A percentile compares a stretch with the other conserved stretches of the same genome.
These are phyloP conservation scores for Coregonus sp. DNA, from an alignment of 2,797 vertebrate species.

Conservation along the genomic window DNA sequence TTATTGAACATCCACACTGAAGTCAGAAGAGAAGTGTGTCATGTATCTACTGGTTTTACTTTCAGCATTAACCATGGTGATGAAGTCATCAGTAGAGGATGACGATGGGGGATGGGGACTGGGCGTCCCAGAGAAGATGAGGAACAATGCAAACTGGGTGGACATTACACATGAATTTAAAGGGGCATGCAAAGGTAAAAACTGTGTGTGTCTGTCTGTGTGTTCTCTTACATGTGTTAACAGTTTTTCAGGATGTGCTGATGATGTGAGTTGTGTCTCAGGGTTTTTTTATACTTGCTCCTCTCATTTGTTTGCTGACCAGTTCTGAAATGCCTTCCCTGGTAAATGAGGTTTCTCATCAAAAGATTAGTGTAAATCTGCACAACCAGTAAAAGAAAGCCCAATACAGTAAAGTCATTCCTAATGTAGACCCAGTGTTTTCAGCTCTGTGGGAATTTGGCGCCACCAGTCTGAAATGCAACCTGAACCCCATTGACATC, in stretches of 20 bases:
- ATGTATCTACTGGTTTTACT: not conserved
- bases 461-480: not conserved
- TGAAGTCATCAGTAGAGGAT: constrained; percentile 93
- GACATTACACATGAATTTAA: constrained; percentile 96
- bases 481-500: not conserved
- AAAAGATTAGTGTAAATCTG: not conserved
- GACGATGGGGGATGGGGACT: constrained; percentile 95
- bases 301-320: not conserved
- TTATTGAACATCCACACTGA: not conserved
- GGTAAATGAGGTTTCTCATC: not conserved
- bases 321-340: not conserved
- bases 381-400: not conserved
- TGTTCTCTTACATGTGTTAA: too few species aligned
- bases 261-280: not conserved
- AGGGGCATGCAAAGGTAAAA: constrained; percentile 90
- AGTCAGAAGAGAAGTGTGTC: not conserved
- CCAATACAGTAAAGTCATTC: not conserved
- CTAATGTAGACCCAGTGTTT: not conserved
- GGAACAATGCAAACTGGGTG: constrained; percentile 90
- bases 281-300: not conserved
- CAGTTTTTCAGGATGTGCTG: not conserved
- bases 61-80: constrained; percentile 84
- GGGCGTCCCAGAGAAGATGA: constrained; percentile 92
- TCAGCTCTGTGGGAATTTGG: not conserved
- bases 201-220: not conserved